Evolutionary conservation across 2,797 vertebrate species (phyloP).

Genomic region (Xenentodon cancila): DNA sequence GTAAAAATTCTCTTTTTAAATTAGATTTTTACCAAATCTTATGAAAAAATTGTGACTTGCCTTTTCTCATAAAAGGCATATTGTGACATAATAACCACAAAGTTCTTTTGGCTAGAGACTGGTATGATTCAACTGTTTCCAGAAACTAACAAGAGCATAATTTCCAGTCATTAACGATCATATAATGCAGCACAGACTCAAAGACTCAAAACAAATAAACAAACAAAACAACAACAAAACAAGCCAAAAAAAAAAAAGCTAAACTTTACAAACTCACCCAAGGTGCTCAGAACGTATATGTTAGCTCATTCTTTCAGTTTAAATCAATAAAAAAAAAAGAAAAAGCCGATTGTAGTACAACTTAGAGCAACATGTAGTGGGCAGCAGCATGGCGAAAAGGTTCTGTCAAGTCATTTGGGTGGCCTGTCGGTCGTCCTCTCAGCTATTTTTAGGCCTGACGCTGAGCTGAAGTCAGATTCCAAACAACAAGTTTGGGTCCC

Average conservation of each 20-base stretch:
- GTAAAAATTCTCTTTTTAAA: not conserved
- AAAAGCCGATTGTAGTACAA: constrained; percentile 30
- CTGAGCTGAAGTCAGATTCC: constrained; percentile 68
- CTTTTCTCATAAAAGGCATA: too few relatives aligned
- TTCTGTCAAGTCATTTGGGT: constrained; percentile 74
- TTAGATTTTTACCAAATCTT: not conserved
- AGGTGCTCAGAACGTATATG: constrained; percentile 44
- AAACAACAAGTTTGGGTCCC: constrained; percentile 63
- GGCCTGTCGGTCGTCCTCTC: constrained; percentile 54
- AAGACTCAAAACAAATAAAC: constrained; percentile 15
- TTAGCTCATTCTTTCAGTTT: constrained; percentile 68
- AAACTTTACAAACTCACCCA: constrained; percentile 70
- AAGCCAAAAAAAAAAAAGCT: not conserved
- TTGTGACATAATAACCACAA: constrained; percentile 13
- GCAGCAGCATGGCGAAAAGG: constrained; percentile 47
- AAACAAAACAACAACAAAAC: constrained; percentile 4
- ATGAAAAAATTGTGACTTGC: not conserved
- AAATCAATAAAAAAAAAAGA: not conserved
- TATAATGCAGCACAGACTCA: too few relatives aligned
- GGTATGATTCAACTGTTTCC: constrained; percentile 12
- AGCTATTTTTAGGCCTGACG: constrained; percentile 82
- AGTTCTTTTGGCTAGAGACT: constrained; percentile 19
- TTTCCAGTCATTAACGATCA: constrained; percentile 40
- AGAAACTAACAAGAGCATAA: constrained; percentile 21
- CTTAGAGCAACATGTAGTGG: constrained; percentile 56